Conservation (phyloP, 2,797 vertebrate species). For the Platalea minor region DNA sequence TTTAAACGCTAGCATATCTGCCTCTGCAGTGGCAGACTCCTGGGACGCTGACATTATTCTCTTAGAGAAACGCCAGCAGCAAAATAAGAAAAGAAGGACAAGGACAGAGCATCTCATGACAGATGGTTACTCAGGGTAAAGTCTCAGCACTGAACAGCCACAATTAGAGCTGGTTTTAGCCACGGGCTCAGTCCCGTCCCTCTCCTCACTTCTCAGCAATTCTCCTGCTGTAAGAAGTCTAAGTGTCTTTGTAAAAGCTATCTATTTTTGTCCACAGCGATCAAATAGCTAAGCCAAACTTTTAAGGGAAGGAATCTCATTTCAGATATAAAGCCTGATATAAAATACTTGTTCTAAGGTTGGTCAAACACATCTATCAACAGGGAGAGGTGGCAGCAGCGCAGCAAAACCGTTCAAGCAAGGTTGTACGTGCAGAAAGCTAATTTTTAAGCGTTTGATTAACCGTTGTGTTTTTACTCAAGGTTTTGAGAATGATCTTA, state of each 20-base stretch:
- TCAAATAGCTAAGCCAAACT: slow-evolving; percentile 28
- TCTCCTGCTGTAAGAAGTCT: not conserved
- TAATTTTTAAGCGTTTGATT: not conserved
- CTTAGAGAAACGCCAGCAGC: not conserved
- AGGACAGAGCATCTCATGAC: slow-evolving; percentile 48
- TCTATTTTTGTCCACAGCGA: slow-evolving; percentile 13
- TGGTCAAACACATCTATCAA: not conserved
- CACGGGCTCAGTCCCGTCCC: not conserved
- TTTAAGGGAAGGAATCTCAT: not conserved
- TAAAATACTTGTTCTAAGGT: not conserved
- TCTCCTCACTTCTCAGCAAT: not conserved
- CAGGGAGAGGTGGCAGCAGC: not conserved
- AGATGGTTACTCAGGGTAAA: not conserved
- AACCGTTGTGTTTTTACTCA: not conserved
- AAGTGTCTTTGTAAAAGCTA: not conserved
- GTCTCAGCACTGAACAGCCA: not conserved
- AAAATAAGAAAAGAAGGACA: slow-evolving; percentile 45
- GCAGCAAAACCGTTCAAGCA: not conserved
- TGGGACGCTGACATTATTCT: slow-evolving; percentile 14
- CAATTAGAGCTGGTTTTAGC: slow-evolving; percentile 53
- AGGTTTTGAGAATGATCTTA: not conserved
- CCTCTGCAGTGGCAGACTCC: not conserved
- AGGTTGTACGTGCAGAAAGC: not conserved
- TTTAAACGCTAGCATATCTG: not conserved
- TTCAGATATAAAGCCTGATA: not conserved